Conservation (phyloP, 1,140 invertebrate genomes). For the Riptortus pedestris region DNA sequence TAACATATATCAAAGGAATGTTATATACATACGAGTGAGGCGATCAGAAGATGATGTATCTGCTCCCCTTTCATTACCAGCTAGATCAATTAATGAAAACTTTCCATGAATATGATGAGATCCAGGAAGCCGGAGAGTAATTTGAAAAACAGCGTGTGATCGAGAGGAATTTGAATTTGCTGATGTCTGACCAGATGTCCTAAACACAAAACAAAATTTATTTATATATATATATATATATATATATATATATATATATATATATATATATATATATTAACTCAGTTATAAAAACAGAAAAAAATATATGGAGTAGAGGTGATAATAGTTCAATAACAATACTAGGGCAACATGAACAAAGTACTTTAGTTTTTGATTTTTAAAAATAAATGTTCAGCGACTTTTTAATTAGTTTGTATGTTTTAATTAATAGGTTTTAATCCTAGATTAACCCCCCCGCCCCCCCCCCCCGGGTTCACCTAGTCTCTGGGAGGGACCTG, state of each 20-base stretch:
- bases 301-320: no score
- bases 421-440: no score
- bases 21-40: slow-evolving; percentile 54
- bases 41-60: slow-evolving; percentile 94
- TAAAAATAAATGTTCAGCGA: no score
- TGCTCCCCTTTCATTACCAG: slow-evolving; percentile 94
- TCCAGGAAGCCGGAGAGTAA: slow-evolving; percentile 53
- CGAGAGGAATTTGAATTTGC: slow-evolving; percentile 89
- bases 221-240: not conserved
- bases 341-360: no score
- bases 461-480: no score
- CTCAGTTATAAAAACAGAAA: not conserved
- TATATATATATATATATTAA: no score
- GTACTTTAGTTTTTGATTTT: no score
- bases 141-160: slow-evolving; percentile 86
- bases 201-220: slow-evolving; percentile 15
- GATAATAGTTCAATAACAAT: no score
- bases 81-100: slow-evolving; percentile 97
- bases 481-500: no score
- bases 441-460: no score
- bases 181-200: slow-evolving; percentile 85
- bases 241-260: not conserved
- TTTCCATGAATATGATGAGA: slow-evolving; percentile 80
- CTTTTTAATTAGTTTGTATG: no score
- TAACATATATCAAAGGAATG: no score